Evolutionary conservation across 2,797 vertebrate species (phyloP).

Genomic region (Muscicapa comitata): DNA sequence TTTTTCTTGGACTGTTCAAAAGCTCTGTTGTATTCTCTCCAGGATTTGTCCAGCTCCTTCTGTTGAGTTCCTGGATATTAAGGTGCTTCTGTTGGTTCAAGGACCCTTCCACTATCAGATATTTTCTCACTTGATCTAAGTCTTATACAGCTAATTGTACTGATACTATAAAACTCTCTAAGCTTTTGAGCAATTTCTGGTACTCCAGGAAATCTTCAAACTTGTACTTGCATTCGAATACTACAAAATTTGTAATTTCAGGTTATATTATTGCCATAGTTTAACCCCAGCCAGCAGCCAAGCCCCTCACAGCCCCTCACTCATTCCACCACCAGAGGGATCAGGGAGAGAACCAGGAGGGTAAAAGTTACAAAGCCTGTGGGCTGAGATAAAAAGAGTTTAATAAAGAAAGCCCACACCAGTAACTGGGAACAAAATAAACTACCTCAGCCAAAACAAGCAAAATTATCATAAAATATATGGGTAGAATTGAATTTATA

Average conservation of each 20-base stretch:
- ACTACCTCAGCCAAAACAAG: neutral
- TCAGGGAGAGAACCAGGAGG: accelerated
- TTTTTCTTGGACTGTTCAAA: neutral
- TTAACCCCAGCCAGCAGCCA: neutral
- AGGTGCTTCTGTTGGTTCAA: neutral
- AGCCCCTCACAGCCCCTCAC: neutral
- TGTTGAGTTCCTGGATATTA: neutral
- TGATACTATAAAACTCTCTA: neutral
- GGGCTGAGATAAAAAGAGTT: neutral
- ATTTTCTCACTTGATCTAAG: neutral
- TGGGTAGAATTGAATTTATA: neutral
- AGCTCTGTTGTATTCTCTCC: accelerated
- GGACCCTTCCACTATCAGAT: neutral
- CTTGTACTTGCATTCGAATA: too few relatives aligned
- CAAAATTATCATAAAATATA: neutral
- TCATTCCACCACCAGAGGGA: neutral
- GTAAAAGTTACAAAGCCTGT: neutral
- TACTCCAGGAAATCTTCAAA: neutral
- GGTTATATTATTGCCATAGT: neutral
- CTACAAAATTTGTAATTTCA: neutral
- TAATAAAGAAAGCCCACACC: neutral
- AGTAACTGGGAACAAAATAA: neutral
- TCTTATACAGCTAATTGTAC: neutral
- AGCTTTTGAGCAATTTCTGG: neutral
- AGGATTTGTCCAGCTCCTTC: neutral